Base-by-base conservation (phyloP, 1,140 invertebrate species). In the Anagrus nilaparvatae region DNA sequence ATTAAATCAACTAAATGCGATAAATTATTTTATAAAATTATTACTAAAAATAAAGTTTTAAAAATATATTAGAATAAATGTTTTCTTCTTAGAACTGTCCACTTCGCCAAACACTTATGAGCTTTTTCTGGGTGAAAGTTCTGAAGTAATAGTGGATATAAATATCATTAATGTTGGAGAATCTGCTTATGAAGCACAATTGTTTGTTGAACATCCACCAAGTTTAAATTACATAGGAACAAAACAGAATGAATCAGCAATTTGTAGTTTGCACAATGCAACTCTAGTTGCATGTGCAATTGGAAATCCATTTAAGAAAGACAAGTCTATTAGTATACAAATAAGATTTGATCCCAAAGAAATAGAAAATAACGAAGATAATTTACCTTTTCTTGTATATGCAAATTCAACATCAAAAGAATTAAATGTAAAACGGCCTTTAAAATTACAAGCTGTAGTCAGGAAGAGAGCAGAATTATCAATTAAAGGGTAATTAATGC, bases 321-420 rank as follows among this genome's bases (percentile, higher is more conserved):
- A 77, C 33, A 63, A 76, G 19, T 58, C 63, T 18, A 62, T 70
- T 6, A 74, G 73, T 28, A 70, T 90, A 33, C 74, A 75, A 48
- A 70, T 93, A 13, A 68, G 84, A 33, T 94, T 94, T 58, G 84
- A 88, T 59, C 81, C 86, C 0, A 79, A 79, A 49, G 74, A 74
- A 17, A 60, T 86, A 12, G 76, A 79, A 50, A 82, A 82, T 44
- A 76, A 74, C 21, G 79, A 84, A 55, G 73, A 73, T 0, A 67
- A 75, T 24, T 66, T 95, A 10, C 58, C 73, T 19, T 87, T 94
- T 55, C 58, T 69, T 4, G 73, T 90, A 2, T 82, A 80, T 64
- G 81, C 80, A 0, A 93, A 94, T 65, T 92, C 91, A n/a, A 91
- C 89, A 5, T 92, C 83, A 0, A 75, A 76, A 44, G 78, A 87